phyloP scores from a whole-genome alignment of 2,888 invertebrate genomes.

The Aphelenchoides bicaudatus region DNA sequence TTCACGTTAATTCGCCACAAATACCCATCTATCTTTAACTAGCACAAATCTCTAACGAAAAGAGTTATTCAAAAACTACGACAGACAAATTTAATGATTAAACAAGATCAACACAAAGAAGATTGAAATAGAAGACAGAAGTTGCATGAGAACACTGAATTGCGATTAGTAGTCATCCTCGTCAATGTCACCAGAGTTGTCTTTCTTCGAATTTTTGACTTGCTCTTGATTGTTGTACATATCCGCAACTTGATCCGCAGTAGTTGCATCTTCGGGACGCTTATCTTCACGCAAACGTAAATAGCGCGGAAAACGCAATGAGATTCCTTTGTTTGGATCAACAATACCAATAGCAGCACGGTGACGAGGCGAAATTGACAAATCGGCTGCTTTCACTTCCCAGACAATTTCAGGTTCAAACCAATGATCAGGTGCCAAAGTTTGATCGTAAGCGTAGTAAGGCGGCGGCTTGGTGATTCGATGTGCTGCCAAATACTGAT shows the following conservation, averaged over 20 bases:
- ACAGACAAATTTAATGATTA: too few species aligned
- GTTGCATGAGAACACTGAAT: too few species aligned
- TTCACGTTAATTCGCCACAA: too few species aligned
- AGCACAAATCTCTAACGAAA: too few species aligned
- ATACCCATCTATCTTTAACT: too few species aligned
- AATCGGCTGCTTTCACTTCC: slow-evolving; percentile 95
- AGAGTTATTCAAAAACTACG: too few species aligned
- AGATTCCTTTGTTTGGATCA: slow-evolving; percentile 63
- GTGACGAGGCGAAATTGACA: slow-evolving; percentile 90
- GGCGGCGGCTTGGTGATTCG: slow-evolving; percentile 67
- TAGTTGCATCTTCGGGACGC: slow-evolving; percentile 83
- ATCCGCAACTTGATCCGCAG: slow-evolving; percentile 72
- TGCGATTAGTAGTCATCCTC: slow-evolving; percentile 28
- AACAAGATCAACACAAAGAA: too few species aligned
- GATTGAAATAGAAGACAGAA: too few species aligned
- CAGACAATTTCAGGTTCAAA: slow-evolving; percentile 80
- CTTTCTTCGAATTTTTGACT: slow-evolving; percentile 65
- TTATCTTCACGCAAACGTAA: slow-evolving; percentile 74
- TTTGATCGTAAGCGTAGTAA: slow-evolving; percentile 76
- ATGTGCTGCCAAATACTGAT: slow-evolving; percentile 73
- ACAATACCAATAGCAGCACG: slow-evolving; percentile 77
- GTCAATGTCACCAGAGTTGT: slow-evolving; percentile 33
- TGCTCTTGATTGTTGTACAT: slow-evolving; percentile 83
- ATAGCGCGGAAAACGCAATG: slow-evolving; percentile 81
- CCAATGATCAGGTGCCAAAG: slow-evolving; percentile 80